phyloP scores from a whole-genome alignment of 2,888 invertebrate species.

The Tiphia femorata region DNA sequence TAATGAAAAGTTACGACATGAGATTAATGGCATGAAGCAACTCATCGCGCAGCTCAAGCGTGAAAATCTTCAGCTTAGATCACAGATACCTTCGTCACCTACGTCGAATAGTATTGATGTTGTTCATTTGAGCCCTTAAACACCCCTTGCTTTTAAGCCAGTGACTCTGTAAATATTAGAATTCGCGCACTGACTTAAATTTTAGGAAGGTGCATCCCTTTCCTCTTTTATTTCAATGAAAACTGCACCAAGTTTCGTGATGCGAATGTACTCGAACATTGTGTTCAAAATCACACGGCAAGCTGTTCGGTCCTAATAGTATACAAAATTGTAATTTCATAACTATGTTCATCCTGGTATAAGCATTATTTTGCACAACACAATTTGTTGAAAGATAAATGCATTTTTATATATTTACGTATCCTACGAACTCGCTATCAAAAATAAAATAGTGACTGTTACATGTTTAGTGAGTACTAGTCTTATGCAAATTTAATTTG shows the following conservation, averaged over 20 bases:
- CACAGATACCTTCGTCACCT: constrained; percentile 68
- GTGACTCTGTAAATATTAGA: constrained; percentile 39
- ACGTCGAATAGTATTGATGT: constrained; percentile 41
- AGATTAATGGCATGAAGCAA: constrained; percentile 79
- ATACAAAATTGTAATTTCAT: no score
- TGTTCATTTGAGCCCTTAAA: constrained; percentile 53
- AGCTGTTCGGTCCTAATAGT: not conserved
- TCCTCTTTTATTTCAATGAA: constrained; percentile 19
- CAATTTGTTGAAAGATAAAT: no score
- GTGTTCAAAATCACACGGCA: constrained; percentile 1
- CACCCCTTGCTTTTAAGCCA: constrained; percentile 15
- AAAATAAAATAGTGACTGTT: no score
- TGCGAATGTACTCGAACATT: constrained; percentile 9
- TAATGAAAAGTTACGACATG: constrained; percentile 79
- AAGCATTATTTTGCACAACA: no score
- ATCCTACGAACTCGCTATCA: no score
- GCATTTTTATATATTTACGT: no score
- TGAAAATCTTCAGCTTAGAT: constrained; percentile 80
- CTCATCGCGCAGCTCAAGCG: constrained; percentile 80
- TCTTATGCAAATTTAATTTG: no score
- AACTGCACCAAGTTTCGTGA: constrained; percentile 12
- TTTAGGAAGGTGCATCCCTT: not conserved
- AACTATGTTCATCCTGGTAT: no score
- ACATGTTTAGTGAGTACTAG: no score
- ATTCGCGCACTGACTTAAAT: constrained; percentile 10